These are phyloP conservation scores for Sylvia atricapilla DNA, from an alignment of 2,113 vertebrate species.

Conservation along the genomic window DNA sequence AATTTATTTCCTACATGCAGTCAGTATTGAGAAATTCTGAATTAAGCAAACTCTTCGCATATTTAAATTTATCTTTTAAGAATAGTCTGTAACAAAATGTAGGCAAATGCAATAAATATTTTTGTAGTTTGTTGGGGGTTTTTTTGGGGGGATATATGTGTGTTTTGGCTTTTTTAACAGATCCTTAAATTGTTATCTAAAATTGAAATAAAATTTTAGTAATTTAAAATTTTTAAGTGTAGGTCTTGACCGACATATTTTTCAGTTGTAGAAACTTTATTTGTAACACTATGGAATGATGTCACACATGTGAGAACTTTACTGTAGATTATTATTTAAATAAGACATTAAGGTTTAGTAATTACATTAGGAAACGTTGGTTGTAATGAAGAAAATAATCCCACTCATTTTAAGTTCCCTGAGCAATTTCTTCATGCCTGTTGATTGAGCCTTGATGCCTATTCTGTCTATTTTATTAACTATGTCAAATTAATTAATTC, in stretches of 20 bases:
- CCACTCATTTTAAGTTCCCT: background rate
- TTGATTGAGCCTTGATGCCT: background rate
- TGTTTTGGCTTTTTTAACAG: background rate
- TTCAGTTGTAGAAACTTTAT: background rate
- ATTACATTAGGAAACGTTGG: background rate
- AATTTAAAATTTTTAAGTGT: background rate
- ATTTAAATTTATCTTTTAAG: background rate
- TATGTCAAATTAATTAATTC: background rate
- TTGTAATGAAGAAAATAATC: background rate
- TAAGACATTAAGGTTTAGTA: background rate
- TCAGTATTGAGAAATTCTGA: background rate
- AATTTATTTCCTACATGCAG: background rate
- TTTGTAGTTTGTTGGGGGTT: fast-evolving
- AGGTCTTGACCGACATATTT: background rate
- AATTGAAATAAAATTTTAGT: background rate
- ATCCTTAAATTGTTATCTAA: background rate
- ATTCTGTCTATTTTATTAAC: background rate
- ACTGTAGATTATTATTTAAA: background rate
- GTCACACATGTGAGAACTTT: background rate
- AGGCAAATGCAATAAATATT: background rate
- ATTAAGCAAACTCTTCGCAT: background rate
- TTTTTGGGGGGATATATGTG: too few species aligned
- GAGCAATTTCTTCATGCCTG: background rate
- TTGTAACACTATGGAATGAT: background rate
- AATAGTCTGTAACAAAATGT: background rate